Conservation (phyloP, 2,113 vertebrate genomes). For the Heterotis niloticus region DNA sequence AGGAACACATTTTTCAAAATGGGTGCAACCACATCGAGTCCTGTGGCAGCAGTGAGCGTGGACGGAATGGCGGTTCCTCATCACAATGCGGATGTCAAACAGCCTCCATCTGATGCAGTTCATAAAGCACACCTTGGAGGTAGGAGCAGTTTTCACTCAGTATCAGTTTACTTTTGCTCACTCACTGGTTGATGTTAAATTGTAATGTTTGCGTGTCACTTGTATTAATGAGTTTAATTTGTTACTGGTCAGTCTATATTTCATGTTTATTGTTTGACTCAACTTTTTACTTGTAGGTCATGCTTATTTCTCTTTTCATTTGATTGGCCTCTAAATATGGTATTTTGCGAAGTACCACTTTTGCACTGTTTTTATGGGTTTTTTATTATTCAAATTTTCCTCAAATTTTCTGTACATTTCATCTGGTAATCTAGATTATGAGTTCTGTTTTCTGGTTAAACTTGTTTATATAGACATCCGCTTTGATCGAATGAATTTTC, state of each 20-base stretch:
- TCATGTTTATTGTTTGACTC: no score
- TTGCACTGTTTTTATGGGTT: no score
- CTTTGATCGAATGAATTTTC: background rate
- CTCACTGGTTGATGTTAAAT: background rate
- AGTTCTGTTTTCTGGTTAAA: no score
- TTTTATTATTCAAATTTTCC: background rate
- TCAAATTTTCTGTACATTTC: background rate
- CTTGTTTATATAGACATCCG: background rate
- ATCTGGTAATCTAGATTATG: background rate
- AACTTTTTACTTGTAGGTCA: no score
- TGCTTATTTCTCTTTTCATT: no score
- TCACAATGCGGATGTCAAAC: background rate
- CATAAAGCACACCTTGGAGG: background rate
- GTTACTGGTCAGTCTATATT: background rate
- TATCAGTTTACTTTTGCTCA: background rate
- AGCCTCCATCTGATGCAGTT: background rate
- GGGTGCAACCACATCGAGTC: constrained; percentile 5
- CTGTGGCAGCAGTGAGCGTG: background rate
- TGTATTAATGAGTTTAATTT: background rate
- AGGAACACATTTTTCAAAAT: background rate
- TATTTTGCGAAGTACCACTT: no score
- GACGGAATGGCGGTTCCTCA: background rate
- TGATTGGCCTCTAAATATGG: no score
- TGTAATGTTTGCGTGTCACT: background rate
- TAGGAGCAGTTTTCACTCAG: background rate